A percentile compares a stretch with the other conserved stretches of the same genome.
phyloP scores from a whole-genome alignment of 2,888 invertebrate genomes.

The Drosophila kanekoi region DNA sequence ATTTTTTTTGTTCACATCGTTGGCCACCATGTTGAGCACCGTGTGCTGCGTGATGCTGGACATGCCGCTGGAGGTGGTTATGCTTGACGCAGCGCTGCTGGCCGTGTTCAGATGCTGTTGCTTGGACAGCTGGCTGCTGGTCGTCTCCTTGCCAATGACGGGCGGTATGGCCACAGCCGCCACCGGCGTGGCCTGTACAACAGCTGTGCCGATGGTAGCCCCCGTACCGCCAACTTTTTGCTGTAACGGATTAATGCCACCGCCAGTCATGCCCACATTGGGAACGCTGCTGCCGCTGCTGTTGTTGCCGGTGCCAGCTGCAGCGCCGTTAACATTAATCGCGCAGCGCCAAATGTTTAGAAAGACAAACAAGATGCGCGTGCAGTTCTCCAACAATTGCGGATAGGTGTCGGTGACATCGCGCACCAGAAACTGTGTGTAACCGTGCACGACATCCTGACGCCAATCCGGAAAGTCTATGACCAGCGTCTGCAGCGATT shows the following conservation, averaged over 20 bases:
- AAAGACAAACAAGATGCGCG: slow-evolving; percentile 96
- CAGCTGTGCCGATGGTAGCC: slow-evolving; percentile 41
- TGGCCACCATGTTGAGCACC: slow-evolving; percentile 80
- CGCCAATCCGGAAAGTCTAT: slow-evolving; percentile 99
- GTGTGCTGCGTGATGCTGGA: slow-evolving; percentile 85
- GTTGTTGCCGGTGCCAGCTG: slow-evolving; percentile 47
- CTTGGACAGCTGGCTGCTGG: slow-evolving; percentile 82
- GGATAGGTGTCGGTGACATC: slow-evolving; percentile 89
- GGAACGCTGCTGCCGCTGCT: slow-evolving; percentile 27
- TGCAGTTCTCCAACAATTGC: slow-evolving; percentile 94
- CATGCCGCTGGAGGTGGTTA: slow-evolving; percentile 84
- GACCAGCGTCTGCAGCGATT: slow-evolving; percentile 97
- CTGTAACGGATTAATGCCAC: slow-evolving; percentile 23
- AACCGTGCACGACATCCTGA: slow-evolving; percentile 96
- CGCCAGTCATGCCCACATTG: slow-evolving; percentile 29
- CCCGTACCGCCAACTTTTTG: slow-evolving; percentile 33
- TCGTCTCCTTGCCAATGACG: slow-evolving; percentile 78
- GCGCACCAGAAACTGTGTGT: slow-evolving; percentile 96
- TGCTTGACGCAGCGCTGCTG: slow-evolving; percentile 85
- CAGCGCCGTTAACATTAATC: slow-evolving; percentile 84
- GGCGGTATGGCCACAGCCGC: slow-evolving; percentile 30
- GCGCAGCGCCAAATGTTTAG: slow-evolving; percentile 97
- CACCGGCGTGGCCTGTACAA: slow-evolving; percentile 26
- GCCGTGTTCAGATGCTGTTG: slow-evolving; percentile 83
- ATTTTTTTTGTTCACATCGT: slow-evolving; percentile 82